Percentiles rank a stretch among this genome's conserved stretches.
Conservation (phyloP, 2,113 vertebrate genomes). For the Podocnemis expansa region DNA sequence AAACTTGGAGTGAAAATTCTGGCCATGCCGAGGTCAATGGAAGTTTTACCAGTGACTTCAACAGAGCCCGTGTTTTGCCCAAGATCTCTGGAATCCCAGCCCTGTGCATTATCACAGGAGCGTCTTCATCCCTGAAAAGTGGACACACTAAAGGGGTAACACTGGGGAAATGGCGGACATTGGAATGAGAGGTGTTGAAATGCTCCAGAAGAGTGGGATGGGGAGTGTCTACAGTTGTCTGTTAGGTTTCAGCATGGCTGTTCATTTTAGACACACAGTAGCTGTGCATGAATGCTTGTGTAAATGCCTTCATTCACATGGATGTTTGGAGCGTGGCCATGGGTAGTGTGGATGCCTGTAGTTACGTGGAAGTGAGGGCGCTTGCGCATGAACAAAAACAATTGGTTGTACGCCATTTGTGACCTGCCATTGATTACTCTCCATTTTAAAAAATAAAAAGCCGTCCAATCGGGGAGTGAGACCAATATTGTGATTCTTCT, state of each 20-base stretch:
- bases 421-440: not conserved
- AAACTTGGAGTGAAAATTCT: not conserved
- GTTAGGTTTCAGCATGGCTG: rapidly evolving
- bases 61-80: not conserved
- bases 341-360: not conserved
- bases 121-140: not conserved
- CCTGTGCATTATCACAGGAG: rapidly evolving
- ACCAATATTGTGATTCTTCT: not conserved
- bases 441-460: rapidly evolving
- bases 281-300: not conserved
- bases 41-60: not conserved
- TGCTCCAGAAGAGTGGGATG: rapidly evolving
- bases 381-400: not conserved
- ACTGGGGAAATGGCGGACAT: rapidly evolving
- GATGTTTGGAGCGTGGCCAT: not conserved
- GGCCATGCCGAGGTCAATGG: rapidly evolving
- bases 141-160: not conserved
- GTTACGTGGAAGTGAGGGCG: rapidly evolving
- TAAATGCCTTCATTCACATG: not conserved
- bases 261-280: not conserved
- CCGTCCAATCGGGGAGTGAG: conserved; percentile 36
- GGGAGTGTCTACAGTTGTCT: rapidly evolving
- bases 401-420: not conserved
- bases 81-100: not conserved
- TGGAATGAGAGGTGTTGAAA: rapidly evolving